Conservation (phyloP, 2,113 vertebrate genomes). For the Macrotus californicus region DNA sequence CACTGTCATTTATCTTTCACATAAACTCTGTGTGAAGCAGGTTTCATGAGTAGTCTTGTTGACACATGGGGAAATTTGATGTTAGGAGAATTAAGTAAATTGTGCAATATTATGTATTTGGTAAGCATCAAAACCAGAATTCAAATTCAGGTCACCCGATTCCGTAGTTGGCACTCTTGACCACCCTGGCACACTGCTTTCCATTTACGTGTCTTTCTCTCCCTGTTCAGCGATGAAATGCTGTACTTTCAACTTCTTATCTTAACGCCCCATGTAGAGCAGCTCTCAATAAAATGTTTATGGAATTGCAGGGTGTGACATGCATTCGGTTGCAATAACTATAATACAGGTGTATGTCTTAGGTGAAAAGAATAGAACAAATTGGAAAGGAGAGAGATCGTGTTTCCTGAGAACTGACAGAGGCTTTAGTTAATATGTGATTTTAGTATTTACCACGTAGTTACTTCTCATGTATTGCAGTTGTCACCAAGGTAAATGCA, state of each 20-base stretch:
- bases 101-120: not conserved
- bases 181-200: not conserved
- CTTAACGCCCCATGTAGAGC: not conserved
- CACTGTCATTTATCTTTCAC: not conserved
- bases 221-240: not conserved
- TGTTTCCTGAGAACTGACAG: not conserved
- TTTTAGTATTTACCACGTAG: not conserved
- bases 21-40: not conserved
- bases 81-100: not conserved
- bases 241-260: not conserved
- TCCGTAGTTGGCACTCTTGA: not conserved
- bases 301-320: not conserved
- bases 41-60: not conserved
- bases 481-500: not conserved
- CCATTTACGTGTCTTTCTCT: not conserved
- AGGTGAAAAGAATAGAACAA: not conserved
- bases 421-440: not conserved
- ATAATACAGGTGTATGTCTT: not conserved
- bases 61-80: not conserved
- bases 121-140: not conserved
- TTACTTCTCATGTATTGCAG: not conserved
- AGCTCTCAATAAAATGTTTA: not conserved
- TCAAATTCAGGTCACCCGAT: not conserved
- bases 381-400: not conserved
- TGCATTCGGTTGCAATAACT: not conserved